Base-by-base conservation (phyloP, 2,113 vertebrate species). In the Notothenia coriiceps region DNA sequence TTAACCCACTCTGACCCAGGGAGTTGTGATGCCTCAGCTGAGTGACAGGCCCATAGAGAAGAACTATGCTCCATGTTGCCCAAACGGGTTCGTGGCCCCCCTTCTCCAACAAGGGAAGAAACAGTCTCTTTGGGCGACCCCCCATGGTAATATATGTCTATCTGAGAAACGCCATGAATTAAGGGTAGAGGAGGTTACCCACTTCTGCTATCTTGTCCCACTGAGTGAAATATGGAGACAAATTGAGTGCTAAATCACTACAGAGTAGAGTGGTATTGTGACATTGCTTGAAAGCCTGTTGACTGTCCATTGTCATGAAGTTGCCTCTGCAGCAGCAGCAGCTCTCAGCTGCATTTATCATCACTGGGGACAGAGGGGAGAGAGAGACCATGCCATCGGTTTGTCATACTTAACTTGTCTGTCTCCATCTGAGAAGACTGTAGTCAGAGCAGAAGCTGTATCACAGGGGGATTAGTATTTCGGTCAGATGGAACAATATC, bases 1-100 rank as follows among this genome's bases (percentile, higher is more conserved):
- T 93, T 94, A 94, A 95, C 94, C 93, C 69, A 10, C 22, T 12
- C 51, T 93, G 92, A 93, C 94, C 94, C 86, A 35, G 70, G 56
- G 69, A 86, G 82, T 54, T 80, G 82, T 83, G 91, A 91, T 83
- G 90, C 85, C 83, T 79, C 76, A n/a, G 75, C 82, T 91, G 87
- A 92, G 82, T 93, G 89, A 92, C 93, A 93, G 87, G 61, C 78
- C 79, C 87, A 86, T 65, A 89, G 77, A 88, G 86, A 79, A 84
- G 74, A 81, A 74, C 77, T 66, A 72, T 70, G 49, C 85, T 79
- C 46, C 33, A 61, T 22, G 35, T 40, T 71, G 84, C 66, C 71
- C 40, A 12, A 62, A 74, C 63, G 33, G 69, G 90, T 89, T 92
- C 70, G 52, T 14, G 43, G 5, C 60, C 56, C 60, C 13, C 10